These are phyloP conservation scores for Caranx melampygus DNA, from an alignment of 2,113 vertebrate species.

Conservation along the genomic window DNA sequence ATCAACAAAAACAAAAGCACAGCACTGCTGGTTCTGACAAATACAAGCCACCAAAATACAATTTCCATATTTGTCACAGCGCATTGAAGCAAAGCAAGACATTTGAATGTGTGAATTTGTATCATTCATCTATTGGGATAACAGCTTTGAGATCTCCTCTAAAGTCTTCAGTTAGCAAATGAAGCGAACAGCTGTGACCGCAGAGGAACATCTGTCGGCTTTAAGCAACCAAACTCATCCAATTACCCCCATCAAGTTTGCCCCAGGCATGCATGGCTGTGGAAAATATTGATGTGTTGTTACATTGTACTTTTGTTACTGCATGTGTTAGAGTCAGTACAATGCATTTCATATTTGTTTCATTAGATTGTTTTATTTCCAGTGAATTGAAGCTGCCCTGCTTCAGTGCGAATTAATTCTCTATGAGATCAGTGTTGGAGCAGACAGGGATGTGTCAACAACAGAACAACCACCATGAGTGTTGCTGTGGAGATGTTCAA, in stretches of 20 bases:
- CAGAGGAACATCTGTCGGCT: constrained; percentile 62
- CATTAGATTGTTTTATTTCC: constrained; percentile 10
- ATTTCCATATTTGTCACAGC: constrained; percentile 18
- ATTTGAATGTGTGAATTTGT: constrained; percentile 20
- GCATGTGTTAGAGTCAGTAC: constrained; percentile 1
- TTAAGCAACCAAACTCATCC: constrained; percentile 45
- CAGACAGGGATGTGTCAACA: constrained; percentile 6
- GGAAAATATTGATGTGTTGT: constrained; percentile 24
- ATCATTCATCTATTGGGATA: constrained; percentile 18
- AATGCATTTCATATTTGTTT: not conserved
- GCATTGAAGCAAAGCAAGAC: constrained; percentile 28
- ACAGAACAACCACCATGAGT: constrained; percentile 32
- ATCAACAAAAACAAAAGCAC: constrained; percentile 24
- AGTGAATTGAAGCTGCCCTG: constrained; percentile 9
- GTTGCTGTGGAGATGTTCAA: constrained; percentile 67
- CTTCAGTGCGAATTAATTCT: constrained; percentile 21
- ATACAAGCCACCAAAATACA: constrained; percentile 12
- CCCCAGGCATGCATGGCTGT: constrained; percentile 9
- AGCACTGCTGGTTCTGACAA: constrained; percentile 11
- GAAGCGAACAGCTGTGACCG: constrained; percentile 57
- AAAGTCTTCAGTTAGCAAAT: constrained; percentile 41
- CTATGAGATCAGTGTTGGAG: not conserved
- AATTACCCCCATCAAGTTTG: constrained; percentile 51
- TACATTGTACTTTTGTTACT: constrained; percentile 28
- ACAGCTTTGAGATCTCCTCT: constrained; percentile 31